A percentile compares a stretch with the other conserved stretches of the same genome.
Conservation (phyloP, 2,888 invertebrate species). For the Cylloceria caligata region DNA sequence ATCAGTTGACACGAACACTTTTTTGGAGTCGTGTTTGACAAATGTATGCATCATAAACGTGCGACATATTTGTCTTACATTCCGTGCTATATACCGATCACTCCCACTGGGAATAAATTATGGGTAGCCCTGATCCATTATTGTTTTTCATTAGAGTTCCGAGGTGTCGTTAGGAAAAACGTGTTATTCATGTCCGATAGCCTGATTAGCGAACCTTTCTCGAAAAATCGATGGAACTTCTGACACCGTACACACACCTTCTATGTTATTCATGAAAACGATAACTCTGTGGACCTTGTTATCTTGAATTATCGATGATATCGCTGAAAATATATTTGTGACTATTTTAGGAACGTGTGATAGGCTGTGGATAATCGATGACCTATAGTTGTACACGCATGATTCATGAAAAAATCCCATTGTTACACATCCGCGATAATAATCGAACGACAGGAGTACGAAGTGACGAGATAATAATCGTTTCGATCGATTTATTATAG, state of each 20-base stretch:
- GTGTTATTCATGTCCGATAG: conserved; percentile 5
- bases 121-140: background rate
- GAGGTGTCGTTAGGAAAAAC: conserved; percentile 8
- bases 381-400: no score
- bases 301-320: conserved; percentile 5
- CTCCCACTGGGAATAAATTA: conserved; percentile 16
- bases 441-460: background rate
- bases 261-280: background rate
- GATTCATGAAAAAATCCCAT: background rate
- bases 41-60: no score
- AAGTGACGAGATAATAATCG: background rate
- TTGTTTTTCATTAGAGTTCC: conserved; percentile 11
- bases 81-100: background rate
- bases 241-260: background rate
- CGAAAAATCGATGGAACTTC: conserved; percentile 15
- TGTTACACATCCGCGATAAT: background rate
- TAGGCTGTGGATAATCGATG: background rate
- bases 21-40: no score
- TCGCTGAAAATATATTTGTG: background rate
- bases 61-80: no score
- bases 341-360: background rate
- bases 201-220: background rate
- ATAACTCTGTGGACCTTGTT: background rate
- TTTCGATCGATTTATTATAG: background rate
- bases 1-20: no score